Base-by-base conservation (phyloP, 2,797 vertebrate species). In the Gallinago stenura region DNA sequence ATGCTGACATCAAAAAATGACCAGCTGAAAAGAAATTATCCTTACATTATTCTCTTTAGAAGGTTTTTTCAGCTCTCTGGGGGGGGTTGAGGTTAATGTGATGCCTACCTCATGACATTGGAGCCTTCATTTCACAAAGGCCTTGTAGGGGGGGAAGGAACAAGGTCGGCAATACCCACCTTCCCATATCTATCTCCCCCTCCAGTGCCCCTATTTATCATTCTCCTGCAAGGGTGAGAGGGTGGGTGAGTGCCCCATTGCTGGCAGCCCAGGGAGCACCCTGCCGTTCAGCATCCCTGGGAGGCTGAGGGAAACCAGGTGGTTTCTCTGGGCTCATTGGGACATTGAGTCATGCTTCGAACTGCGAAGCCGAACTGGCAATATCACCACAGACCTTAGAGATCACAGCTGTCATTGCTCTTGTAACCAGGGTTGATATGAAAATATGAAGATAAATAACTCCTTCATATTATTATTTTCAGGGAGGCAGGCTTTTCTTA, bases 401-500 rank as follows among this genome's bases (percentile, higher is more conserved):
- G 86, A 94, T 93, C 68, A 41, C 81, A 80, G 87, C 77, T 96
- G 82, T 86, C 91, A 33, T n/a, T 95, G 90, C 94, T 94, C 64
- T 66, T 89, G 87, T 81, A 92, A 85, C 89, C 50, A 62, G 79
- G 61, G 53, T 3, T 81, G 93, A 91, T 87, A 70, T 25, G 64
- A 90, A 96, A 93, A 95, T 73, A 91, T 51, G 79, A 87, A 97
- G 93, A 96, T 94, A 96, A 97, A 97, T 96, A 96, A 94, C 93
- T 90, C 65, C 37, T 91, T 95, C 83, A 22, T 95, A 76, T 91
- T 93, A 93, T 95, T 96, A 92, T 95, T 96, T 97, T 95, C 71
- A 70, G 62, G 64, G 87, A 96, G 90, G 87, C 82, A 83, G 69
- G 71, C 80, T 95, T 97, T 97, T 91, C 77, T 89, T 96, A 95